These are phyloP conservation scores for Carassius auratus DNA, from an alignment of 2,113 vertebrate genomes.

Conservation along the genomic window DNA sequence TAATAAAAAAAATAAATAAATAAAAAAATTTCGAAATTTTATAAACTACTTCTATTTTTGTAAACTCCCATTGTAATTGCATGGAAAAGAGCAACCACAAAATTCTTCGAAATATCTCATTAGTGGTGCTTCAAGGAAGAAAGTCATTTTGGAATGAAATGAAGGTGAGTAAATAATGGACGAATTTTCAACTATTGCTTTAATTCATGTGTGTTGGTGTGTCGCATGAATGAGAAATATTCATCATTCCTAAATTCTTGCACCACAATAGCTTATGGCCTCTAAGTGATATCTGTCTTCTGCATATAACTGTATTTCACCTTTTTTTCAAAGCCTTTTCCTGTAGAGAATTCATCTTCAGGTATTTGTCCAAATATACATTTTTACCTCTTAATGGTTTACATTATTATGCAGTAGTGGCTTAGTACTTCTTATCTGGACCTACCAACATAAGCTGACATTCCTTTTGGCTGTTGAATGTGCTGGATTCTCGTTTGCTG, in stretches of 20 bases:
- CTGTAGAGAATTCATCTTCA: background rate
- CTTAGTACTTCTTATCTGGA: constrained; percentile 44
- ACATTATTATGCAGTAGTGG: constrained; percentile 7
- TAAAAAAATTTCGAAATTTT: too few species aligned
- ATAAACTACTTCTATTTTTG: background rate
- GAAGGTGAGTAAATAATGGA: background rate
- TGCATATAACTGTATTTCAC: background rate
- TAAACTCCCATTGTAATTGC: background rate
- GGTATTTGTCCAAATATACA: background rate
- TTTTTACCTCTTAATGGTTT: background rate
- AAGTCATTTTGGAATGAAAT: background rate
- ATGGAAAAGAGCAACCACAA: background rate
- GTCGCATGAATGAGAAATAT: constrained; percentile 34
- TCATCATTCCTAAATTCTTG: constrained; percentile 55
- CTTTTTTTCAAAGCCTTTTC: background rate
- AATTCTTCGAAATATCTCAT: background rate
- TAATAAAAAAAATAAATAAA: too few species aligned
- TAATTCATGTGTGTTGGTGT: background rate
- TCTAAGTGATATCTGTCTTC: background rate
- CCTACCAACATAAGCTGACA: constrained; percentile 17
- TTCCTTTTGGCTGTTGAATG: constrained; percentile 40
- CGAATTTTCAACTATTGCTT: background rate
- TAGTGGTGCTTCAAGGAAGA: background rate
- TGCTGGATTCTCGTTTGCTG: constrained; percentile 24
- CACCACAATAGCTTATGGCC: constrained; percentile 41